phyloP scores from a whole-genome alignment of 2,113 vertebrate species.

The Terrapene triunguis region DNA sequence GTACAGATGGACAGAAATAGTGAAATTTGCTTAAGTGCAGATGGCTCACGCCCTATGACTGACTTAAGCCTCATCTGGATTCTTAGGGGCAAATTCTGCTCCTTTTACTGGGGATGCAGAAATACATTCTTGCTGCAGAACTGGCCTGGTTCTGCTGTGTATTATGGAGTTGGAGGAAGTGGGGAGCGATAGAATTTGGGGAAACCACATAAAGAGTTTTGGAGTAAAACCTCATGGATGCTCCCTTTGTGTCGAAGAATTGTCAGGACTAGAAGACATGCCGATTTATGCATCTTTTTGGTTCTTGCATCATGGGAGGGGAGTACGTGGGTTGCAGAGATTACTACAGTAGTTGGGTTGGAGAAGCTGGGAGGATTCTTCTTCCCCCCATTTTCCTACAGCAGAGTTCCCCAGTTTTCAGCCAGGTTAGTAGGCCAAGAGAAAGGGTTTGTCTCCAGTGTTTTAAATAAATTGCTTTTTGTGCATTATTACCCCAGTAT shows the following conservation, averaged over 20 bases:
- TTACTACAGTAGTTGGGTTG: not conserved
- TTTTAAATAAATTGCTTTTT: not conserved
- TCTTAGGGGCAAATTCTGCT: not conserved
- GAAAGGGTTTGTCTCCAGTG: not conserved
- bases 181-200: not conserved
- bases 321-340: not conserved
- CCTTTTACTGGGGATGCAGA: not conserved
- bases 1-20: not conserved
- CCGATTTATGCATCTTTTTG: not conserved
- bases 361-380: not conserved
- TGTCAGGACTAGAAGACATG: not conserved
- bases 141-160: not conserved
- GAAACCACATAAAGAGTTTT: not conserved
- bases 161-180: not conserved
- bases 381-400: not conserved
- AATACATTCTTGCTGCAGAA: accelerated
- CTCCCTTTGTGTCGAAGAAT: not conserved
- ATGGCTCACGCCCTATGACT: not conserved
- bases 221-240: not conserved
- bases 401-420: not conserved
- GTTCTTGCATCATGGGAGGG: not conserved
- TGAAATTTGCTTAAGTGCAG: not conserved
- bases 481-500: not conserved
- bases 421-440: not conserved
- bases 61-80: not conserved